phyloP scores from a whole-genome alignment of 2,113 vertebrate species.

The Bostrychus sinensis region DNA sequence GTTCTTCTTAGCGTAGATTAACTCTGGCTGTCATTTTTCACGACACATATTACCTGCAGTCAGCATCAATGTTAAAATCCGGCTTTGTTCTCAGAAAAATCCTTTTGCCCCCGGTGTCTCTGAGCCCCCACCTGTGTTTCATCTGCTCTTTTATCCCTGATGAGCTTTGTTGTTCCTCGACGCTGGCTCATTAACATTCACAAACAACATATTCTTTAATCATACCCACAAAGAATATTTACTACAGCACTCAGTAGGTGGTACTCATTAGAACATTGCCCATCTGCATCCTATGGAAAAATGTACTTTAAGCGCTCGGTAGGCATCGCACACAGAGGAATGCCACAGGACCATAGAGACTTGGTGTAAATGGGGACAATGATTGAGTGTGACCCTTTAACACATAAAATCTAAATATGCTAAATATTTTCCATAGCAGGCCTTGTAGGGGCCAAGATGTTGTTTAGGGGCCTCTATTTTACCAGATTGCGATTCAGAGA shows the following conservation, averaged over 20 bases:
- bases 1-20: slow-evolving; percentile 29
- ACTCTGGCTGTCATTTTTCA: slow-evolving; percentile 25
- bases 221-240: slow-evolving; percentile 20
- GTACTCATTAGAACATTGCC: slow-evolving; percentile 18
- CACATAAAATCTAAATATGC: no score
- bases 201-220: slow-evolving; percentile 31
- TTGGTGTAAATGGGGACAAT: no score
- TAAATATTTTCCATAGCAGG: no score
- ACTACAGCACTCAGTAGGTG: slow-evolving; percentile 18
- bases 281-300: slow-evolving; percentile 8
- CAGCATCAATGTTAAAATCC: slow-evolving; percentile 15
- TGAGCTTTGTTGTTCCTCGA: slow-evolving; percentile 25
- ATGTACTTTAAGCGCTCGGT: background rate
- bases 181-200: slow-evolving; percentile 28
- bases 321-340: background rate
- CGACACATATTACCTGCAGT: slow-evolving; percentile 20
- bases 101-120: background rate
- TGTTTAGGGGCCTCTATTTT: no score
- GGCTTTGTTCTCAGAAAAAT: slow-evolving; percentile 10
- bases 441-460: no score
- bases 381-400: no score
- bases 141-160: slow-evolving; percentile 20
- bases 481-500: no score
- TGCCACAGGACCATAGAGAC: no score
- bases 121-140: slow-evolving; percentile 23